Base-by-base conservation (phyloP, 2,797 vertebrate species). In the Anguilla anguilla region DNA sequence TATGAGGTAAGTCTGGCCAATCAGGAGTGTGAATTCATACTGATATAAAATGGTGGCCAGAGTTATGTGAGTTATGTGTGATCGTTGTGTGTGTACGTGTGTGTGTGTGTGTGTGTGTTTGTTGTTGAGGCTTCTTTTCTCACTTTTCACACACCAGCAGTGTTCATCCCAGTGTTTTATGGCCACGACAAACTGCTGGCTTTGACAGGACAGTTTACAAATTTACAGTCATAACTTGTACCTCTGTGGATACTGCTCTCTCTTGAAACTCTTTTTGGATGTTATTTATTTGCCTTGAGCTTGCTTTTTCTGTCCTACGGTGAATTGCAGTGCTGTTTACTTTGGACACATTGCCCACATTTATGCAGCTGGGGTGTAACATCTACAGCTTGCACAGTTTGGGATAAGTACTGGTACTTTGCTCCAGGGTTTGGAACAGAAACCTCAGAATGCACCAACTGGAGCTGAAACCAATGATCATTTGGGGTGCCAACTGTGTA, bases 191-290 rank as follows among this genome's bases (percentile, higher is more conserved):
- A 31, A 31, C 69, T 13, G 11, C 69, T 72, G 69, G 69, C 69
- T 69, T 69, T 35, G 69, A 35, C 35, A 31, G 69, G 28, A 35
- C 69, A 72, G 28, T 31, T 72, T 31, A 72, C 86, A 87, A 77
- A 87, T 43, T 67, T 28, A 83, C 81, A 83, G 79, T 83, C 79
- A 87, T 39, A 57, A 39, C 35, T 87, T 31, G 3, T 2, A 72
- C 69, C 28, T 15, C n/a, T 72, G 69, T 72, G 69, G 11, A 72
- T 11, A 13, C 13, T 39, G 74, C 39, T 77, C 74, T 77, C 35
- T 77, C 74, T 77, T 43, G 43, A 39, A 77, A 77, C 74, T 39
- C 35, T 77, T 22, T 6, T 19, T 77, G 74, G 31, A 77, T 6
- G 11, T 77, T 72, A 31, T 77, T 77, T 77, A 77, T 77, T 77